Conservation (phyloP, 2,797 vertebrate species). For the Xenentodon cancila region DNA sequence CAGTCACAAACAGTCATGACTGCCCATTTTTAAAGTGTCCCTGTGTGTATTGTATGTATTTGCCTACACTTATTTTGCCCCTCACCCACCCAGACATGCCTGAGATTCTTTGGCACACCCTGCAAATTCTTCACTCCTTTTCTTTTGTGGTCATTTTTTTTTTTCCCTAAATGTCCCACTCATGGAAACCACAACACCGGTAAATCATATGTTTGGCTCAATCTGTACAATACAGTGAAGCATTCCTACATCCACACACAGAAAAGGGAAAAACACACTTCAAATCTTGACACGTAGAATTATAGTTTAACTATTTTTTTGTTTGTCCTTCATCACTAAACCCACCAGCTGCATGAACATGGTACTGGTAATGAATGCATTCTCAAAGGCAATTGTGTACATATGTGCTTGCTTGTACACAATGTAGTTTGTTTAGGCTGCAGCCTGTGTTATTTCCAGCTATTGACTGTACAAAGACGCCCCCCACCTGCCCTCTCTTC, state of each 20-base stretch:
- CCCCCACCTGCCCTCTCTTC: slow-evolving; percentile 16
- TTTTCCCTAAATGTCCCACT: slow-evolving; percentile 18
- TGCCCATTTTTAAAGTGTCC: slow-evolving; percentile 16
- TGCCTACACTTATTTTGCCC: slow-evolving; percentile 42
- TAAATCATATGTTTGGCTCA: slow-evolving; percentile 54
- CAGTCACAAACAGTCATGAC: slow-evolving; percentile 25
- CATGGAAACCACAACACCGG: slow-evolving; percentile 38
- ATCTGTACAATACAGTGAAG: slow-evolving; percentile 22
- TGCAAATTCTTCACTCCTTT: slow-evolving; percentile 73
- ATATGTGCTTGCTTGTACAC: slow-evolving; percentile 36
- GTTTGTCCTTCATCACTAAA: slow-evolving; percentile 45
- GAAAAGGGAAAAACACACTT: slow-evolving; percentile 11
- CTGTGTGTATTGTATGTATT: slow-evolving; percentile 13
- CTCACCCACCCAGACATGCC: slow-evolving; percentile 68
- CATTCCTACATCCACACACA: slow-evolving; percentile 18
- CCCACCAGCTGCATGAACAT: slow-evolving; percentile 41
- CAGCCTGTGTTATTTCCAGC: slow-evolving; percentile 65
- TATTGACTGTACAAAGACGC: slow-evolving; percentile 54
- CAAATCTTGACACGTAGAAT: slow-evolving; percentile 42
- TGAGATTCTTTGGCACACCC: slow-evolving; percentile 81
- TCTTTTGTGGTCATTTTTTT: slow-evolving; percentile 65
- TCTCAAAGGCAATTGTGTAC: slow-evolving; percentile 9
- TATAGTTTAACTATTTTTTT: slow-evolving; percentile 56
- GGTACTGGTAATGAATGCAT: slow-evolving; percentile 25
- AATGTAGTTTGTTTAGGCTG: slow-evolving; percentile 62